These are phyloP conservation scores for Rhynchotus rufescens DNA, from an alignment of 2,797 vertebrate genomes.

Conservation along the genomic window DNA sequence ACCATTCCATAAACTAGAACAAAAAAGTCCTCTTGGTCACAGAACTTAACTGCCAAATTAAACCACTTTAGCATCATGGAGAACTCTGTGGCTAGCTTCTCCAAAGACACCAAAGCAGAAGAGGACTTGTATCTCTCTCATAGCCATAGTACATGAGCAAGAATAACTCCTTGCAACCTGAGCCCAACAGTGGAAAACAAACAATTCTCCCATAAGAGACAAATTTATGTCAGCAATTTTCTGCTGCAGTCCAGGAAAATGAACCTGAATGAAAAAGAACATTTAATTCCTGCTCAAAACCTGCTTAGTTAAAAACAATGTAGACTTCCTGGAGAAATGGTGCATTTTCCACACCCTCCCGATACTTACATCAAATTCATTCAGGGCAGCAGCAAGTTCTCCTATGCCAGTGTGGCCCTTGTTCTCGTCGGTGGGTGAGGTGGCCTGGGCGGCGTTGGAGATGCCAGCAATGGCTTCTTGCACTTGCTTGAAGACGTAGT, in stretches of 20 bases:
- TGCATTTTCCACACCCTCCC: rapidly evolving
- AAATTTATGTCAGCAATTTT: not conserved
- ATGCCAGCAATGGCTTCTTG: constrained; percentile 98
- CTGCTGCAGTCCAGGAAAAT: not conserved
- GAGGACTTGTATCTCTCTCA: not conserved
- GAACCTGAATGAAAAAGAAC: not conserved
- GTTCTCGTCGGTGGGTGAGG: constrained; percentile 94
- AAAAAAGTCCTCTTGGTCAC: not conserved
- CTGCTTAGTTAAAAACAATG: not conserved
- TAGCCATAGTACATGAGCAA: not conserved
- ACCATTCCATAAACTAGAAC: not conserved
- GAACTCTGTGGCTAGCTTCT: not conserved
- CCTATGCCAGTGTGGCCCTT: constrained; percentile 96
- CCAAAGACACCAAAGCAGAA: not conserved
- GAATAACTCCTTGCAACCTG: not conserved
- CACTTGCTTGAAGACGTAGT: constrained; percentile 99
- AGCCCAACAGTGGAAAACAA: not conserved
- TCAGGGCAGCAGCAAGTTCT: constrained; percentile 95
- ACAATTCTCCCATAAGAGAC: not conserved
- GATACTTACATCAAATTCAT: constrained; percentile 96
- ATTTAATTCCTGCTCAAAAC: not conserved
- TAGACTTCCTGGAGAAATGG: not conserved
- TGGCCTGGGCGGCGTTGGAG: constrained; percentile 96
- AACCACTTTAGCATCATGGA: not conserved
- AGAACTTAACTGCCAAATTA: not conserved